Conservation (phyloP, 2,888 invertebrate genomes). For the Tachina lurida region DNA sequence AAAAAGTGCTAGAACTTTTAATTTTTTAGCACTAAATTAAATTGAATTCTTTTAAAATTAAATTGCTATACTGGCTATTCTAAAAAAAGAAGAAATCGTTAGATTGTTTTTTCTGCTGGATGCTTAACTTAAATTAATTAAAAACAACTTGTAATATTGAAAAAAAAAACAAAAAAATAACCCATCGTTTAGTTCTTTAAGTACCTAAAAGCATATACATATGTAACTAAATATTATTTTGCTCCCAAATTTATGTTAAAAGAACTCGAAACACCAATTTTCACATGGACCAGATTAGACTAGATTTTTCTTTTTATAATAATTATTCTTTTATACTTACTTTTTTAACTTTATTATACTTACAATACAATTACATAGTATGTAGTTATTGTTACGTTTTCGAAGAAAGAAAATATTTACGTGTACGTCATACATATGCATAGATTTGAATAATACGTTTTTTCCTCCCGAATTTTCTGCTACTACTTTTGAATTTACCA, state of each 20-base stretch:
- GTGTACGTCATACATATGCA: background rate
- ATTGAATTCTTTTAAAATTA: constrained; percentile 11
- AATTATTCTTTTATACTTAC: constrained; percentile 7
- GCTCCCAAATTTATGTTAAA: constrained; percentile 14
- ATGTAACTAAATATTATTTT: constrained; percentile 18
- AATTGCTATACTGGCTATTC: constrained; percentile 13
- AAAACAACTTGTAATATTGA: constrained; percentile 13
- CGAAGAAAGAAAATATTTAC: background rate
- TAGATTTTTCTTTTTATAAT: constrained; percentile 23
- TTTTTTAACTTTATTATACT: constrained; percentile 6
- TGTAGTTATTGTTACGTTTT: constrained; percentile 53
- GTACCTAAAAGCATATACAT: constrained; percentile 45
- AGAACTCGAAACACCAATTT: constrained; percentile 60
- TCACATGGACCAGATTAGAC: constrained; percentile 59
- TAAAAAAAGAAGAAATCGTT: constrained; percentile 4
- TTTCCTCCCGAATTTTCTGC: background rate
- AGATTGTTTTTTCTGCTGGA: constrained; percentile 13
- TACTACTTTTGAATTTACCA: background rate
- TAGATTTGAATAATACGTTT: background rate
- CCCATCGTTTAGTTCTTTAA: constrained; percentile 69
- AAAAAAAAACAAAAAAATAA: constrained; percentile 15
- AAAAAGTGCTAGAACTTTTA: constrained; percentile 35
- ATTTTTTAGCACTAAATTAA: background rate
- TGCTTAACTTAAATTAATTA: constrained; percentile 38
- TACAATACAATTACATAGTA: constrained; percentile 21